Evolutionary conservation across 1,140 invertebrate species (phyloP).

Genomic region (Sycophila sp.): DNA sequence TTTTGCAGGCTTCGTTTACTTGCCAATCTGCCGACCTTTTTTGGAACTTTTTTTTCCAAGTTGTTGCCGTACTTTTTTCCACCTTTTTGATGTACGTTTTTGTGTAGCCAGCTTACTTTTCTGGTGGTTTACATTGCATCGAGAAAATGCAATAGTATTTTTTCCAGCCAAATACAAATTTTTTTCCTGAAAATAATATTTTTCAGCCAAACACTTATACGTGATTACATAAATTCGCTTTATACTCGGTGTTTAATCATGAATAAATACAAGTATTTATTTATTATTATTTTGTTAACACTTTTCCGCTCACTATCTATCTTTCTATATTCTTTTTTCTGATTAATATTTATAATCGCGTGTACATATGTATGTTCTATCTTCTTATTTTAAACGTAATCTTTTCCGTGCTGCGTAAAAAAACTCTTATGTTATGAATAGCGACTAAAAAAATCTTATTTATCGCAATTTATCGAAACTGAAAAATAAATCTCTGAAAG

Average conservation of each 20-base stretch:
- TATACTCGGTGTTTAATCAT: background rate
- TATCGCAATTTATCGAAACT: conserved; percentile 40
- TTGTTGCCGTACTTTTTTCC: conserved; percentile 17
- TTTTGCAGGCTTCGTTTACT: conserved; percentile 28
- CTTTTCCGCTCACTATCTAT: too few species aligned
- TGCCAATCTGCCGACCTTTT: conserved; percentile 36
- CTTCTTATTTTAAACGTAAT: background rate
- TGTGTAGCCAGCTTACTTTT: background rate
- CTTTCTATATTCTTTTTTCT: background rate
- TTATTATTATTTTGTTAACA: too few species aligned
- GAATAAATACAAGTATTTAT: too few species aligned
- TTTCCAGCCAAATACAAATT: background rate
- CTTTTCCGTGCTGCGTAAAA: too few species aligned
- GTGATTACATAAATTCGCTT: background rate
- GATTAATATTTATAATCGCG: conserved; percentile 1
- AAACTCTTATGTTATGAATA: too few species aligned
- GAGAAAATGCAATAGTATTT: background rate
- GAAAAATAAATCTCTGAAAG: conserved; percentile 27
- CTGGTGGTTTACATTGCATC: conserved; percentile 1
- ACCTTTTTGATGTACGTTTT: conserved; percentile 1
- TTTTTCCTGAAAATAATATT: background rate
- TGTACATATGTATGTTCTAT: background rate
- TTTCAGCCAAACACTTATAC: background rate
- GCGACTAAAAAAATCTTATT: too few species aligned
- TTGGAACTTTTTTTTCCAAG: conserved; percentile 4